A percentile compares a stretch with the other conserved stretches of the same genome.
Evolutionary conservation across 2,113 vertebrate species (phyloP).

Genomic region (Rhabdornis inornatus): DNA sequence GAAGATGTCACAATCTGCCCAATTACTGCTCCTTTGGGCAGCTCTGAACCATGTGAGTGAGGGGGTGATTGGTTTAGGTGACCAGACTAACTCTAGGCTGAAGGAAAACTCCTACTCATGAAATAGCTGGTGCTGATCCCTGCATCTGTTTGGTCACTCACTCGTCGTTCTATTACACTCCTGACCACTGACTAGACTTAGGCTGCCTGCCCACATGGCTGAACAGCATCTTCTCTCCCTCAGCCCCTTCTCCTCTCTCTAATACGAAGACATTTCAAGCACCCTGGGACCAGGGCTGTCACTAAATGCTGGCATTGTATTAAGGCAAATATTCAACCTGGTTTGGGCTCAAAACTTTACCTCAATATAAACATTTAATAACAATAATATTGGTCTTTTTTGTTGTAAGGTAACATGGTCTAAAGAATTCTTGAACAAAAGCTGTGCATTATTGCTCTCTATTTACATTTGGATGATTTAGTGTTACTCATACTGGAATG

Average conservation of each 20-base stretch:
- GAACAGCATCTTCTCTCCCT: background rate
- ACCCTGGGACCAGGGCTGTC: background rate
- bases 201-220: accelerated
- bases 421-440: background rate
- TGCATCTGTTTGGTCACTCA: background rate
- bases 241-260: background rate
- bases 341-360: background rate
- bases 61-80: accelerated
- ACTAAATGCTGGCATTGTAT: background rate
- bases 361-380: background rate
- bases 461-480: background rate
- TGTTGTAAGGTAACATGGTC: background rate
- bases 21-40: background rate
- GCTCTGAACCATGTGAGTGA: background rate
- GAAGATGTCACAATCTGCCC: accelerated
- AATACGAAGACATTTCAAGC: background rate
- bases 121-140: background rate
- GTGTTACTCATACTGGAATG: background rate
- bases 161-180: background rate
- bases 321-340: background rate
- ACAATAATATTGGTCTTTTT: background rate
- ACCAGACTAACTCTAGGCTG: background rate
- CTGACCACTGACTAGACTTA: background rate
- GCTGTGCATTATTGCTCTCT: background rate
- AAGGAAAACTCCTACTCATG: background rate